phyloP scores from a whole-genome alignment of 2,888 invertebrate species.

The Macrostomum cliftonense region DNA sequence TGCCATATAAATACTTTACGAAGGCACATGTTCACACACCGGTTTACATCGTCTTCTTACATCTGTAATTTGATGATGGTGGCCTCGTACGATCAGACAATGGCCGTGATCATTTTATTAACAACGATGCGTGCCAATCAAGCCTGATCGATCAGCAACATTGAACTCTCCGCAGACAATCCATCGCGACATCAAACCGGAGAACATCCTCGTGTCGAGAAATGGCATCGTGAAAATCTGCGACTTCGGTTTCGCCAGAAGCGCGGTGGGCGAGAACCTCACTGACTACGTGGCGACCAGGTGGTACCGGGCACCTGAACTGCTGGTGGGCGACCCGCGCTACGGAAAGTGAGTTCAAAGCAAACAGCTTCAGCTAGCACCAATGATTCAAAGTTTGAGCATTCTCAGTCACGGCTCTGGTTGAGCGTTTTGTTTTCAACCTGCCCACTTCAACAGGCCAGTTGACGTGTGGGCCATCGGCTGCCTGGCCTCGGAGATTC shows the following conservation, averaged over 20 bases:
- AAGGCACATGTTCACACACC: too few species aligned
- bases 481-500: slow-evolving; percentile 63
- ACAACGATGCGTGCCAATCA: too few species aligned
- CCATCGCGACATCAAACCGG: slow-evolving; percentile 71
- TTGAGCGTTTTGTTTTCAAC: too few species aligned
- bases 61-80: too few species aligned
- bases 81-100: too few species aligned
- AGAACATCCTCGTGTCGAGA: slow-evolving; percentile 58
- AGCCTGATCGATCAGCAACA: too few species aligned
- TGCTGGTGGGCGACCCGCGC: slow-evolving; percentile 55
- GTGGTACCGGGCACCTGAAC: slow-evolving; percentile 71
- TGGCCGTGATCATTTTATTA: too few species aligned
- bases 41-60: too few species aligned
- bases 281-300: slow-evolving; percentile 71
- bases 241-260: slow-evolving; percentile 67
- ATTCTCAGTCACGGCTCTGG: too few species aligned
- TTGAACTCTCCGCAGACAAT: slow-evolving; percentile 44
- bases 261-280: slow-evolving; percentile 53
- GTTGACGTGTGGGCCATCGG: slow-evolving; percentile 75
- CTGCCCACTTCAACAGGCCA: slow-evolving; percentile 18
- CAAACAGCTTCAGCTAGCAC: neutral
- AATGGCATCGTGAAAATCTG: slow-evolving; percentile 67
- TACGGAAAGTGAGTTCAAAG: slow-evolving; percentile 43
- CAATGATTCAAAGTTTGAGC: too few species aligned
- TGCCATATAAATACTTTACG: too few species aligned